Base-by-base conservation (phyloP, 1,140 invertebrate species). In the Apis laboriosa region DNA sequence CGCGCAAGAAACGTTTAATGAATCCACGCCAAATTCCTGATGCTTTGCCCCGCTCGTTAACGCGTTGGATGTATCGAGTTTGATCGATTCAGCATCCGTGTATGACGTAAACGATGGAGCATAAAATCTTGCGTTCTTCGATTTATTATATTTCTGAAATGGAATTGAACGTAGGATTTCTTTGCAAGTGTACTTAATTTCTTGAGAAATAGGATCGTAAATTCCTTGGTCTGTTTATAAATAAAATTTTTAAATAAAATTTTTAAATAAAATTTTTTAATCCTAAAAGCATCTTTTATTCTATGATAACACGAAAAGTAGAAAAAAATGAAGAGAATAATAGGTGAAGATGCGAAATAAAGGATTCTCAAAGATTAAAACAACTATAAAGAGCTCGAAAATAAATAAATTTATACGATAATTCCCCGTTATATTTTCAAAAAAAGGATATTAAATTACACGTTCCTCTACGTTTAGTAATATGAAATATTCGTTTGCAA, bases 11-110 rank as follows among this genome's bases (percentile, higher is more conserved):
- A 78, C 49, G 24, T 61, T 82, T 82, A 82, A 82, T 82, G 80
- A 82, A 82, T 82, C 64, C 73, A 24, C 64, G 43, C 19, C 56
- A 55, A 80, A 82, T 82, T 77, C 74, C 49, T 61, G 73, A n/a
- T 77, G 24, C 64, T 66, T 63, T 66, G 34, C 49, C 21, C 34
- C 15, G 51, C 63, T 82, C n/a, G 73, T 82, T 61, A 67, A 68
- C 74, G 64, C 64, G 55, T 19, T 49, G 4, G 13, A 49, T 61
- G 67, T 24, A 56, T 56, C 49, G 9, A 9, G 51, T 49, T 66
- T 15, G 28, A 77, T 77, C 63, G 21, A 17, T 7, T 53, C 21
- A n/a, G 43, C n/a, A 24, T 9, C n/a, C 9, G 21, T n/a, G 21
- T 0, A 1, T n/a, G 34, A 43, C 21, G 21, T 43, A 55, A 73